Evolutionary conservation across 2,888 invertebrate species (phyloP).

Genomic region (Ectemnius cavifrons): DNA sequence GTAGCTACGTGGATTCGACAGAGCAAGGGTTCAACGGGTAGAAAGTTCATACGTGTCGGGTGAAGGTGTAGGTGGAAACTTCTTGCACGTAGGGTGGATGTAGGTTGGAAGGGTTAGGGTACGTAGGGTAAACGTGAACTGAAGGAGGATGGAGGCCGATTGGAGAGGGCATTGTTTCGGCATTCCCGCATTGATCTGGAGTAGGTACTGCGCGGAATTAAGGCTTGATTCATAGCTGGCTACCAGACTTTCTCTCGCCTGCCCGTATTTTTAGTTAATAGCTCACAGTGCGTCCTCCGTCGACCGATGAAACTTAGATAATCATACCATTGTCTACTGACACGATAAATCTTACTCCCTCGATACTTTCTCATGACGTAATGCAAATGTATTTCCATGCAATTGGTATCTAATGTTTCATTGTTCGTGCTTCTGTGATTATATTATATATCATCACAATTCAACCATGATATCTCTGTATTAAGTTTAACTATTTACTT

Average conservation of each 20-base stretch:
- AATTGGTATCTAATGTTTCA: too few relatives aligned
- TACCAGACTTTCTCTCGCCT: conserved; percentile 26
- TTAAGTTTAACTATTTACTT: too few relatives aligned
- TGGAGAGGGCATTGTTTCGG: conserved; percentile 58
- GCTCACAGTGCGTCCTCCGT: neutral
- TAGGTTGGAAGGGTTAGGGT: conserved; percentile 27
- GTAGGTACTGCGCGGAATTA: conserved; percentile 25
- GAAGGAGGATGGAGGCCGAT: conserved; percentile 47
- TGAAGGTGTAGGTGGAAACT: neutral
- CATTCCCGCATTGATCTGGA: conserved; percentile 57
- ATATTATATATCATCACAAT: too few relatives aligned
- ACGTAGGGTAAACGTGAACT: conserved; percentile 34
- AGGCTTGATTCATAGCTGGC: conserved; percentile 13
- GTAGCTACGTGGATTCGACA: neutral
- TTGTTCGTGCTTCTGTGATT: too few relatives aligned
- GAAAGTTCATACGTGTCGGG: neutral
- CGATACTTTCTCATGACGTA: too few relatives aligned
- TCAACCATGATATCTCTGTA: too few relatives aligned
- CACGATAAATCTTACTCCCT: too few relatives aligned
- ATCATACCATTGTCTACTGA: neutral
- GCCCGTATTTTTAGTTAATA: conserved; percentile 23
- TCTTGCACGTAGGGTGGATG: conserved; percentile 20
- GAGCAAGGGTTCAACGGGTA: neutral
- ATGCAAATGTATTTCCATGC: too few relatives aligned
- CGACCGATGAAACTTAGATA: neutral